Evolutionary conservation across 2,888 invertebrate species (phyloP), one percentile per base, ranked within the genome.

Genomic region (Lasius platythorax): DNA sequence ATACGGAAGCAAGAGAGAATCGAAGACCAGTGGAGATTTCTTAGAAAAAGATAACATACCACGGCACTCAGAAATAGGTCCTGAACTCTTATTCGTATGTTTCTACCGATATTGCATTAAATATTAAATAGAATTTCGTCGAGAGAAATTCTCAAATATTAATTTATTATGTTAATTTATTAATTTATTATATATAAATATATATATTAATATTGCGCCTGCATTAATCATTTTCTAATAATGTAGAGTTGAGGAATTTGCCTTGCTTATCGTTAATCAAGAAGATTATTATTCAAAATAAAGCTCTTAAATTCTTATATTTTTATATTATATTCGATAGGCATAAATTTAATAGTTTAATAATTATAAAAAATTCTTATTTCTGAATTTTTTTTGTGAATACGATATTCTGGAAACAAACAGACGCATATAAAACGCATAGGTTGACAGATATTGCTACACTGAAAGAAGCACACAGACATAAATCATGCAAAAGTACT

Each of bases 11-110:
- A 18, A 46, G 30, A 61, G 58, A 67, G 30, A 79, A 61, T 46
- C 28, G 40, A 68, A 68, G 68, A 78, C 72, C 72, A 61, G 33
- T 46, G 61, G 46, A 79, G 33, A 72, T 79, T 53, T 53, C 72
- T 46, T 28, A 43, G 9, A 50, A 58, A 18, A 70, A 79, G 79
- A 79, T 79, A 72, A 79, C 18, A 46, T 68, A 68, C 23, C 58
- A 23, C 37, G 12, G 11, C 33, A 70, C 18, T 53, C n/a, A 53
- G 72, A 72, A 79, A 61, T 72, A 72, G 46, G 9, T 56, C 23
- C 4, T 72, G 61, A 79, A 33, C n/a, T 30, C n/a, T 30, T 58
- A 5, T 43, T 79, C 58, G 43, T 46, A 4, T 37, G 33, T 70
- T 70, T 68, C 8, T 61, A 72, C 9, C 23, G 18, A 56, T 56